Evolutionary conservation across 1,140 invertebrate species (phyloP).

Genomic region (Caenorhabditis briggsae): DNA sequence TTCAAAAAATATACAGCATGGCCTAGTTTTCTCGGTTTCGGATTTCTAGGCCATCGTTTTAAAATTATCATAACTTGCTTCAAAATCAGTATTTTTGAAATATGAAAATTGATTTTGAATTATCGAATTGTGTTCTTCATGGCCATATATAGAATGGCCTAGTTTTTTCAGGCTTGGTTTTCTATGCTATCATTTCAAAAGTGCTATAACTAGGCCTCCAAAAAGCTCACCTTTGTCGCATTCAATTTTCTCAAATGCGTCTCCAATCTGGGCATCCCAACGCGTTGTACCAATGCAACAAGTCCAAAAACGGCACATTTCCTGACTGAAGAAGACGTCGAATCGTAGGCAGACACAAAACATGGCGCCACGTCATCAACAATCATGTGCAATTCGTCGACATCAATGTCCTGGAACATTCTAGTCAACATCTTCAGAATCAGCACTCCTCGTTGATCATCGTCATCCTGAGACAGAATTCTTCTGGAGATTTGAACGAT

Average conservation of each 20-base stretch:
- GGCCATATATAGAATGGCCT: no score
- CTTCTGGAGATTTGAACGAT: conserved; percentile 23
- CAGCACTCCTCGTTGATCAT: conserved; percentile 18
- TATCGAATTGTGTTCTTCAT: no score
- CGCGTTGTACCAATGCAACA: not conserved
- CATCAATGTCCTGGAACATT: conserved; percentile 43
- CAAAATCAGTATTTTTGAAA: no score
- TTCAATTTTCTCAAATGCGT: conserved; percentile 19
- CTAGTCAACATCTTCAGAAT: conserved; percentile 37
- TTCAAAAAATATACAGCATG: no score
- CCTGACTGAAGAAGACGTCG: conserved; percentile 4
- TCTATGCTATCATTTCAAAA: no score
- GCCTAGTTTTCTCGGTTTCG: no score
- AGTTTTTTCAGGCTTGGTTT: no score
- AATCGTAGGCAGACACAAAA: conserved; percentile 22
- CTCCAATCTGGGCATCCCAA: conserved; percentile 19
- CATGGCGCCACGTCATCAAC: conserved; percentile 22
- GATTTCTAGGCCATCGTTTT: no score
- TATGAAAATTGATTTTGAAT: no score
- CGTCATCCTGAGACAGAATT: conserved; percentile 35
- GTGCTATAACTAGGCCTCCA: no score
- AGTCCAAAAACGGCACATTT: conserved; percentile 20
- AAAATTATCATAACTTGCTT: no score
- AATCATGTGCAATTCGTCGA: conserved; percentile 37
- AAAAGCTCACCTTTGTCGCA: conserved; percentile 11